These are phyloP conservation scores for Ammodytes dubius DNA, from an alignment of 2,113 vertebrate species.

Conservation along the genomic window DNA sequence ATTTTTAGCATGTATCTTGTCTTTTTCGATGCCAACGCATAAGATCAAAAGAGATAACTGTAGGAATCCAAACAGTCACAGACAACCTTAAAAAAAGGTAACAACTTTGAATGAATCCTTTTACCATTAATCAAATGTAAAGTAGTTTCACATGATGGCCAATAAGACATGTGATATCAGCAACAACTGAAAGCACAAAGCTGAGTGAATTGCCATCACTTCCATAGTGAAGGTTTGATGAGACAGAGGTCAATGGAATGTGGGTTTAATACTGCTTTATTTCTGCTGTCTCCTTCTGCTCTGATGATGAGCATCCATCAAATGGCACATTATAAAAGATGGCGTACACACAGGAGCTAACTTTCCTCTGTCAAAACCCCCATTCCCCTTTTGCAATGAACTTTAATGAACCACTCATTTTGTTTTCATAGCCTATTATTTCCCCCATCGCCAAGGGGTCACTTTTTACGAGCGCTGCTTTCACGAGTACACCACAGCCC, in stretches of 20 bases:
- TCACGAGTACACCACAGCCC: conserved; percentile 14
- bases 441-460: conserved; percentile 15
- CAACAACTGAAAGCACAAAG: neutral
- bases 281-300: neutral
- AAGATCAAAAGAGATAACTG: neutral
- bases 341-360: neutral
- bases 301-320: neutral
- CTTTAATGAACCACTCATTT: conserved; percentile 33
- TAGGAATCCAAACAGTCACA: no score
- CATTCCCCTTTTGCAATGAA: conserved; percentile 2
- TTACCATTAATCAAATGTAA: no score
- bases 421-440: conserved; percentile 39
- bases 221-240: neutral
- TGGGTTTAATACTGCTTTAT: neutral
- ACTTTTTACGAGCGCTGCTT: conserved; percentile 12
- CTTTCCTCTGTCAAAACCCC: neutral
- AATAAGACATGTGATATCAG: neutral
- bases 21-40: neutral
- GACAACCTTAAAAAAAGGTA: no score
- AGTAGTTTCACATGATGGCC: no score
- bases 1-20: conserved; percentile 15
- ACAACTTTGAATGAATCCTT: no score
- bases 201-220: neutral
- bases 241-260: neutral
- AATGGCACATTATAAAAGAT: neutral